A percentile compares a stretch with the other conserved stretches of the same genome.
phyloP scores from a whole-genome alignment of 1,140 invertebrate species.

The Drosophila parabipectinata region DNA sequence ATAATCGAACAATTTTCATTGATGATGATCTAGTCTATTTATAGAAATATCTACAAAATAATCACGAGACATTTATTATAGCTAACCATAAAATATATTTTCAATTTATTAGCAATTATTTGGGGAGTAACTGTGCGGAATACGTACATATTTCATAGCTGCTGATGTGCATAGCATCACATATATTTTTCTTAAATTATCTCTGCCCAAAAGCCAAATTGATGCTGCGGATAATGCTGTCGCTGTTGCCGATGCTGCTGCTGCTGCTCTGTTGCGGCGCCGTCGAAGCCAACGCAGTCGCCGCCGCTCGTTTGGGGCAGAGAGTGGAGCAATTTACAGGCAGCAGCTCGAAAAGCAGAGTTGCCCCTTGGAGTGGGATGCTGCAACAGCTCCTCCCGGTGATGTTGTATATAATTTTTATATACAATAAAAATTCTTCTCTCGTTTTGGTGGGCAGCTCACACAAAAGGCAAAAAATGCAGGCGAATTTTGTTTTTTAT shows the following conservation, averaged over 20 bases:
- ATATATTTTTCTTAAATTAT: conserved; percentile 80
- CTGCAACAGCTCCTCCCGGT: conserved; percentile 38
- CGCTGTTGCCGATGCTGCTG: conserved; percentile 5
- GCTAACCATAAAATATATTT: conserved; percentile 20
- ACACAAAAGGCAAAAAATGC: conserved; percentile 76
- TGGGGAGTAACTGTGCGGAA: conserved; percentile 7
- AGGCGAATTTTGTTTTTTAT: conserved; percentile 65
- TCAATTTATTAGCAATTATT: conserved; percentile 36
- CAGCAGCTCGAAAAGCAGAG: conserved; percentile 17
- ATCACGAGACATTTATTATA: conserved; percentile 21
- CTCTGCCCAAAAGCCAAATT: conserved; percentile 78
- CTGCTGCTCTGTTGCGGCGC: conserved; percentile 18
- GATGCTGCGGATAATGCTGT: conserved; percentile 43
- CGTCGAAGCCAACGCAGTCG: conserved; percentile 18
- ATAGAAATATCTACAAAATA: neutral
- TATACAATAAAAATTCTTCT: conserved; percentile 74
- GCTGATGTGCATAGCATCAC: conserved; percentile 84
- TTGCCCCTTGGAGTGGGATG: conserved; percentile 39
- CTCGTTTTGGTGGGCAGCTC: conserved; percentile 48
- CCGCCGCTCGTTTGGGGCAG: conserved; percentile 5
- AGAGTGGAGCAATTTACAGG: conserved; percentile 28
- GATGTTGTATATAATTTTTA: conserved; percentile 62
- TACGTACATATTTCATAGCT: conserved; percentile 83
- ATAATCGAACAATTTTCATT: too few relatives aligned
- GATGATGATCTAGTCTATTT: too few relatives aligned